Conservation (phyloP, 2,797 vertebrate species). For the Microhierax caerulescens region DNA sequence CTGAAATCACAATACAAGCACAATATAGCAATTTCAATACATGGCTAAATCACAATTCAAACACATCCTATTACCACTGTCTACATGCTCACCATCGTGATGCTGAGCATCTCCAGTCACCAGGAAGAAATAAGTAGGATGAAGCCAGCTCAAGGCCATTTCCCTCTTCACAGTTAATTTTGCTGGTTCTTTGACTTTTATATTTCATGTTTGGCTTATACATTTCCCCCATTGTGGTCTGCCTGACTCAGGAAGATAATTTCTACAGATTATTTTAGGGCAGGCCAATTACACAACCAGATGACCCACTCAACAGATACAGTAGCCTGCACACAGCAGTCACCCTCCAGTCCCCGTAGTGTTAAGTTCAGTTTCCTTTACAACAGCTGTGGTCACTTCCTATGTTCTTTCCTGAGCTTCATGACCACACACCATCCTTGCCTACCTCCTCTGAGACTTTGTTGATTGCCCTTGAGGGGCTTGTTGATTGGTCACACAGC, state of each 20-base stretch:
- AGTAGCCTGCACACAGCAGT: background rate
- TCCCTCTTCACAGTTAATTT: background rate
- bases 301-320: background rate
- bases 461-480: no score
- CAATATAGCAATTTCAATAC: background rate
- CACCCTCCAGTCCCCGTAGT: background rate
- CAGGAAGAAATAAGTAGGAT: background rate
- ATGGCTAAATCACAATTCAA: background rate
- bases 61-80: background rate
- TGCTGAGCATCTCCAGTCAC: background rate
- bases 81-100: rapidly evolving
- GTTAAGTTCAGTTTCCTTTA: background rate
- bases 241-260: background rate
- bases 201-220: background rate
- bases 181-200: background rate
- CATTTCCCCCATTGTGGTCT: background rate
- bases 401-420: background rate
- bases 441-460: background rate
- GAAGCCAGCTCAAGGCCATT: background rate
- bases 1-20: background rate
- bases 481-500: background rate
- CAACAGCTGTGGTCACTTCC: background rate
- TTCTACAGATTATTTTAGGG: background rate
- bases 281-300: background rate
- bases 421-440: background rate